Evolutionary conservation across 2,888 invertebrate genomes (phyloP), one percentile per base, ranked within the genome.

Genomic region (Drosophila monieri): DNA sequence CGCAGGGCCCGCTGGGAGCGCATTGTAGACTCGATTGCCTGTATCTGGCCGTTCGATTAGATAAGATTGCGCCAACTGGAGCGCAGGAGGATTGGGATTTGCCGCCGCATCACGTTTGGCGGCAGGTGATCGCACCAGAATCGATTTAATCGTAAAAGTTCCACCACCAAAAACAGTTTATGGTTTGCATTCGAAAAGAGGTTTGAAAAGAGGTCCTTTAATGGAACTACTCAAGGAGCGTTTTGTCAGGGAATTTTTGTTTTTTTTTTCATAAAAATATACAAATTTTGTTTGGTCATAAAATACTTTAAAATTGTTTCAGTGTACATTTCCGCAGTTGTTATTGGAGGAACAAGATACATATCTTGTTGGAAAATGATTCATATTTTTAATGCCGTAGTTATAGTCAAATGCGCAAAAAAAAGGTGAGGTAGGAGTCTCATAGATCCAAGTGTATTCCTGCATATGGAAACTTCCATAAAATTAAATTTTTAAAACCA

Each of bases 1-100:
- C 15, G 14, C 30, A 65, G 48, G 37, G 18, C 18, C 15, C 1
- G 14, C 2, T 2, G 14, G 14, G 37, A 5, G 2, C 14, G 18
- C 18, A 14, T 6, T 15, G 21, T 43, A 43, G 21, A 21, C 25
- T 46, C 8, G 46, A 46, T 32, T 49, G 53, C 52, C 65, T 54
- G 55, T 66, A 46, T 55, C 55, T 65, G 66, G 56, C 48, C 37
- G 55, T 48, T 48, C 41, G 52, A 76, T 61, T 59, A 59, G 78
- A 74, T 73, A 74, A 67, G 67, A 67, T 73, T 56, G 21, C 43
- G 21, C 18, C n/a, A n/a, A 32, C 21, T 59, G 48, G 41, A 55
- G 61, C 15, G 39, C 2, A 18, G 9, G 39, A 8, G 46, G 60
- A 60, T 47, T 21, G 32, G 54, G 54, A 47, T 41, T 48, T 48